phyloP scores from a whole-genome alignment of 2,797 vertebrate genomes.

The Triplophysa yarkandensis region DNA sequence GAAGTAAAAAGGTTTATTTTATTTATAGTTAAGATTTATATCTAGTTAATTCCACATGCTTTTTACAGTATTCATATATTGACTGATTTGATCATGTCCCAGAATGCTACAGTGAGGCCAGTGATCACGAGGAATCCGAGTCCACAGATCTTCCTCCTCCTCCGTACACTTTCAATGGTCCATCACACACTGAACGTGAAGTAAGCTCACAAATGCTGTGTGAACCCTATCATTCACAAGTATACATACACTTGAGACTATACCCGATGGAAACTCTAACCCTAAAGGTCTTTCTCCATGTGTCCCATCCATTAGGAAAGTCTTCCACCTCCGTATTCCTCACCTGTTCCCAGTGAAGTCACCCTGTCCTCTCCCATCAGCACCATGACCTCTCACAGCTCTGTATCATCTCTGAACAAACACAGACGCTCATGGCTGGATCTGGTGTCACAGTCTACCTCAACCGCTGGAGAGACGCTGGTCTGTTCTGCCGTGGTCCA shows the following conservation, averaged over 20 bases:
- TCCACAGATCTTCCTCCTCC: conserved; percentile 79
- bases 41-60: no score
- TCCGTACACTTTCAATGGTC: conserved; percentile 70
- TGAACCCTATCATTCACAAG: no score
- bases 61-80: conserved; percentile 10
- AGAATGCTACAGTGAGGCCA: conserved; percentile 96
- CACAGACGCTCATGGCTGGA: conserved; percentile 84
- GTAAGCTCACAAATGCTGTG: conserved; percentile 59
- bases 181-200: conserved; percentile 67
- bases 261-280: no score
- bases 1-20: no score
- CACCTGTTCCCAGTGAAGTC: conserved; percentile 74
- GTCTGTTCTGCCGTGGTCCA: conserved; percentile 78
- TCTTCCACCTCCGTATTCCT: conserved; percentile 81
- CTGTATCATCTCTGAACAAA: conserved; percentile 79
- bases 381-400: conserved; percentile 78
- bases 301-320: conserved; percentile 66
- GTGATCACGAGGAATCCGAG: conserved; percentile 91
- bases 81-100: conserved; percentile 11
- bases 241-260: no score
- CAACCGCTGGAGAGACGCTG: conserved; percentile 66
- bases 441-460: conserved; percentile 73
- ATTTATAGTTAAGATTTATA: no score
- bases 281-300: background rate
- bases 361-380: conserved; percentile 82